Evolutionary conservation across 2,888 invertebrate species (phyloP).

Genomic region (Trachelus iudaicus): DNA sequence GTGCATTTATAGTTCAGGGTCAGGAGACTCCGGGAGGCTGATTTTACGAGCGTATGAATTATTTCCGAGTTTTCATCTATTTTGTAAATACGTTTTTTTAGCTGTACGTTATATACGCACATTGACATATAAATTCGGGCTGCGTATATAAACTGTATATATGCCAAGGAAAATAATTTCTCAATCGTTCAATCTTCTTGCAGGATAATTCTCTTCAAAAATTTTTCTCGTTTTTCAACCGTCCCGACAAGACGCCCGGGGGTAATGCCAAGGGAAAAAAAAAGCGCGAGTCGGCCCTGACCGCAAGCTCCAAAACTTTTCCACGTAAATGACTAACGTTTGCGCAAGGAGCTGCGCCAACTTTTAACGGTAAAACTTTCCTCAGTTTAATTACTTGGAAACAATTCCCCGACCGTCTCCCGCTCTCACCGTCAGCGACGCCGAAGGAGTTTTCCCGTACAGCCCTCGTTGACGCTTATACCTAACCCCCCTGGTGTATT

Average conservation of each 20-base stretch:
- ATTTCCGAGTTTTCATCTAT: neutral
- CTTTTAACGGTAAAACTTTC: conserved; percentile 62
- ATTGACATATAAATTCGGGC: neutral
- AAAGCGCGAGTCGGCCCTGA: conserved; percentile 31
- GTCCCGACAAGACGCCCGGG: neutral
- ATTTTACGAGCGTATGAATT: neutral
- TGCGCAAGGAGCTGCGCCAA: conserved; percentile 26
- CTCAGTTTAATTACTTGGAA: conserved; percentile 64
- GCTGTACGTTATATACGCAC: neutral
- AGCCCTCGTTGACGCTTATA: neutral
- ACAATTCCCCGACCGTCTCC: conserved; percentile 50
- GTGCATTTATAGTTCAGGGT: conserved; percentile 56
- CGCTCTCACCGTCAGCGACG: neutral
- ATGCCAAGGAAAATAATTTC: neutral
- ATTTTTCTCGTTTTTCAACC: neutral
- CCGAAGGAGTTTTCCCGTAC: neutral
- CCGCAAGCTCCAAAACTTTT: conserved; percentile 37
- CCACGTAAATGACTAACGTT: conserved; percentile 38
- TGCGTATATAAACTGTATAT: neutral
- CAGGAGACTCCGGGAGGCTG: conserved; percentile 32
- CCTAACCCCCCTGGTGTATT: neutral
- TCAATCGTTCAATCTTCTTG: neutral
- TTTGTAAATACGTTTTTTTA: no score
- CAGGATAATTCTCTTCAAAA: neutral
- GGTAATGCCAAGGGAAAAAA: neutral